Evolutionary conservation across 53 echinoderm and acorn worm genomes (phyloP).

Genomic region (Astropecten irregularis): DNA sequence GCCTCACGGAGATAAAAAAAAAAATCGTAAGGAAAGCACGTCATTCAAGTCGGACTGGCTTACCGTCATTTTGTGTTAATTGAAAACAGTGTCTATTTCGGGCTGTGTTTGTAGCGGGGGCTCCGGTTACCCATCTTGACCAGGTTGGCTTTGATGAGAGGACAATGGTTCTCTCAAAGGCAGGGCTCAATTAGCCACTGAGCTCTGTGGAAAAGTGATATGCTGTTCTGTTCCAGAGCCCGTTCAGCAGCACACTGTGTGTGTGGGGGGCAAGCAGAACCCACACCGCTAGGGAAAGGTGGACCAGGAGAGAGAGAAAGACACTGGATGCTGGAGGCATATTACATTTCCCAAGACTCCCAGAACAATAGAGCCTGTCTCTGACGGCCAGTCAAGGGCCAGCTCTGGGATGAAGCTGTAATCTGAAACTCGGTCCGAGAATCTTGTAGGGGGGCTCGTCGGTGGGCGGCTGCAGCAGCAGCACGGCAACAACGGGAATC

Average conservation of each 20-base stretch:
- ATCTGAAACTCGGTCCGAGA: not conserved
- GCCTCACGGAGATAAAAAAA: no score
- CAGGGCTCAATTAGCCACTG: constrained; percentile 32
- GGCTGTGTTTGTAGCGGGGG: constrained; percentile 19
- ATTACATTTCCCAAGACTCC: constrained; percentile 24
- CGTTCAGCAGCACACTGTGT: no score
- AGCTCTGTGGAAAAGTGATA: constrained; percentile 42
- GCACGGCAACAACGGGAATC: no score
- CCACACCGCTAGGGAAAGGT: no score
- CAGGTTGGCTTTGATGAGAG: constrained; percentile 5
- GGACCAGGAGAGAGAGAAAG: no score
- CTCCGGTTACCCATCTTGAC: constrained; percentile 38
- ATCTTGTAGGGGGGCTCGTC: not conserved
- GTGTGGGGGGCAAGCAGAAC: no score
- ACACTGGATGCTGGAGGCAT: no score
- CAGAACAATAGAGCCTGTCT: constrained; percentile 38
- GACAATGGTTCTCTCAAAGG: constrained; percentile 8
- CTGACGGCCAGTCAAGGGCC: not conserved
- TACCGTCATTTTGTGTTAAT: constrained; percentile 47
- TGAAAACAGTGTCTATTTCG: constrained; percentile 59
- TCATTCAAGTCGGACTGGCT: no score
- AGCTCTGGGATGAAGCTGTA: not conserved
- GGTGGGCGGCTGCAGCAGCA: not conserved
- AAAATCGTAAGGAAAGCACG: no score
- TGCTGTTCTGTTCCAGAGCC: not conserved